A percentile compares a stretch with the other conserved stretches of the same genome.
phyloP scores from a whole-genome alignment of 2,113 vertebrate genomes.

The Notothenia coriiceps region DNA sequence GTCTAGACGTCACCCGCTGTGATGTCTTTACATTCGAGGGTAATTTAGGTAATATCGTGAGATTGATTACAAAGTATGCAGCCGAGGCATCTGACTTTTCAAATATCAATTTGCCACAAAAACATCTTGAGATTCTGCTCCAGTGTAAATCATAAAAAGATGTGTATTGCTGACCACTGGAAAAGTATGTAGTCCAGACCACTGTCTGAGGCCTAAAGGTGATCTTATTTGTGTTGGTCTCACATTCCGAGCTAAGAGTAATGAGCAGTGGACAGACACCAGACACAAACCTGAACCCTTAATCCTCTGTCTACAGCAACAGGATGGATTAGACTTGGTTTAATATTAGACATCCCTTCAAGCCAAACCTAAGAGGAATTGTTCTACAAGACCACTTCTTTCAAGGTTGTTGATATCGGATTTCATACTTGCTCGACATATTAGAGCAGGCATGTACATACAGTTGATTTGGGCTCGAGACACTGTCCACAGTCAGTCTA shows the following conservation, averaged over 20 bases:
- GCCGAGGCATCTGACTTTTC: constrained; percentile 15
- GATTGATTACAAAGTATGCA: constrained; percentile 52
- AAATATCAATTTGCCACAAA: constrained; percentile 42
- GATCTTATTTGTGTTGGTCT: constrained; percentile 62
- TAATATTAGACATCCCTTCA: constrained; percentile 58
- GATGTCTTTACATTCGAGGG: constrained; percentile 30
- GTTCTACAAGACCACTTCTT: constrained; percentile 31
- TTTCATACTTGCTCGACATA: constrained; percentile 47
- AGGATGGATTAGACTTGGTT: constrained; percentile 52
- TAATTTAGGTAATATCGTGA: constrained; percentile 49
- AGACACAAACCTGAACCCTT: constrained; percentile 68
- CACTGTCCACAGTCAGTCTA: constrained; percentile 11
- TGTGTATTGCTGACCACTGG: constrained; percentile 63
- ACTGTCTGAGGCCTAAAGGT: constrained; percentile 66
- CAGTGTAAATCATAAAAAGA: constrained; percentile 42
- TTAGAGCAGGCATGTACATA: constrained; percentile 54
- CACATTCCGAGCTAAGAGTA: constrained; percentile 62
- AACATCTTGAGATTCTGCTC: constrained; percentile 35
- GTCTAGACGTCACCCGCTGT: constrained; percentile 66
- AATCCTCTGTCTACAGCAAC: constrained; percentile 64
- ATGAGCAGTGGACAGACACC: constrained; percentile 61
- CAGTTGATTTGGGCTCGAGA: constrained; percentile 34
- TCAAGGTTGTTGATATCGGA: constrained; percentile 58
- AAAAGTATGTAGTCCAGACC: constrained; percentile 53
- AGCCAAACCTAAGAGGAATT: constrained; percentile 58